Base-by-base conservation (phyloP, 2,113 vertebrate species). In the Atrichornis clamosus region DNA sequence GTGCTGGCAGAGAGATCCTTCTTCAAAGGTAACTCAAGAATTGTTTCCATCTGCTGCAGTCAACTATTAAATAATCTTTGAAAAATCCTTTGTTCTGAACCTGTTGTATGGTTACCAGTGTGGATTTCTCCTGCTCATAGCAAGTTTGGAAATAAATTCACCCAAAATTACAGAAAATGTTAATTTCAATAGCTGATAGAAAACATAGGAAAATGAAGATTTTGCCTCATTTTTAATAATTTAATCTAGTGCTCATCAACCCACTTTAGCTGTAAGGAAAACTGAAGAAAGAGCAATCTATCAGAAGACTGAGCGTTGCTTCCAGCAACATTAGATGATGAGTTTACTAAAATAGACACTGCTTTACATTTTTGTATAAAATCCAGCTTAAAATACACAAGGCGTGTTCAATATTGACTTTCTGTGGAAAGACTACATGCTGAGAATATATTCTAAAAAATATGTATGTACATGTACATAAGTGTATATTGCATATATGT, bases 261-360 rank as follows among this genome's bases (percentile, higher is more conserved):
- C 35, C 55, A 88, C 50, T 90, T 88, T 35, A 80, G 49, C 58
- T 10, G 9, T 58, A 73, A 60, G 67, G 28, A 92, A 80, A 59
- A 47, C 30, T 62, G 72, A 90, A 90, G 55, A 92, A 90, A 91
- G 63, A 85, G 46, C 73, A 92, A 59, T n/a, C 28, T 59, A 49
- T 80, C 49, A 85, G 53, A 87, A 79, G 78, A 39, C 8, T 30
- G 60, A 49, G 35, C 67, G 41, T 69, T 86, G 72, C 50, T 95
- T 93, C 72, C 46, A 88, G 85, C 56, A 77, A 42, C 55, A 35
- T 74, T 83, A 70, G 67, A 80, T 73, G 68, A 75, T 42, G 75
- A 80, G 30, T 69, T 90, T 50, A 58, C 50, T 77, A 73, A 92
- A 90, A 93, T 42, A 93, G 79, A 60, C 4, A 14, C 30, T 18